These are phyloP conservation scores for Calidris pygmaea DNA, from an alignment of 2,113 vertebrate genomes.

Conservation along the genomic window DNA sequence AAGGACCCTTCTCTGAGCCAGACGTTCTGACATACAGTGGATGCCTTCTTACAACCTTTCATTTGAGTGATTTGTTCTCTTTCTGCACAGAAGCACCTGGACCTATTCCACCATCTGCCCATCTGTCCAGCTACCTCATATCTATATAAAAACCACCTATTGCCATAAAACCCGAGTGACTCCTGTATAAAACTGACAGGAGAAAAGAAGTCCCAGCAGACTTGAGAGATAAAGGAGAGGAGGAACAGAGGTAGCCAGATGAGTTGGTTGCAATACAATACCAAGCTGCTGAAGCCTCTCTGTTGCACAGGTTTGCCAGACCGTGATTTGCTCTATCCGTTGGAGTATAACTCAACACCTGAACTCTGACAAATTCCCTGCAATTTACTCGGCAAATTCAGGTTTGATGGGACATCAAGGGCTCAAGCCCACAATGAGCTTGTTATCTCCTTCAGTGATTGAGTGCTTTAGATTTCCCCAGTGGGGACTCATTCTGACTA, in stretches of 20 bases:
- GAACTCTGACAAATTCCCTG: background rate
- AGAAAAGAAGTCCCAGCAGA: background rate
- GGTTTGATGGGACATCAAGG: background rate
- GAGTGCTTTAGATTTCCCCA: background rate
- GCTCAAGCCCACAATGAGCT: background rate
- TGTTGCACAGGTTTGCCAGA: background rate
- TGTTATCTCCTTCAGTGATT: background rate
- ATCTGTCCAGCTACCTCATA: background rate
- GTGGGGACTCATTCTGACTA: background rate
- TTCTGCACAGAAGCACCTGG: background rate
- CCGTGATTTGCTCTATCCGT: background rate
- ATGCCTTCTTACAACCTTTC: background rate
- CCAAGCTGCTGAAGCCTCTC: background rate
- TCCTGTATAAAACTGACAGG: background rate
- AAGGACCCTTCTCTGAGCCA: background rate
- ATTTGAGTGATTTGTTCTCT: background rate
- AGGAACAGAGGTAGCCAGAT: background rate
- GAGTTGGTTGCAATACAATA: background rate
- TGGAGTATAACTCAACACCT: background rate
- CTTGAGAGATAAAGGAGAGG: background rate
- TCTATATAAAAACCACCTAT: background rate
- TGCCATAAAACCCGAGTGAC: background rate
- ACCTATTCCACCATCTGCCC: background rate
- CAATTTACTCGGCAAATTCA: background rate
- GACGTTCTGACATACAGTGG: background rate